phyloP scores from a whole-genome alignment of 2,888 invertebrate species.

The Rhabditophanes sp. region DNA sequence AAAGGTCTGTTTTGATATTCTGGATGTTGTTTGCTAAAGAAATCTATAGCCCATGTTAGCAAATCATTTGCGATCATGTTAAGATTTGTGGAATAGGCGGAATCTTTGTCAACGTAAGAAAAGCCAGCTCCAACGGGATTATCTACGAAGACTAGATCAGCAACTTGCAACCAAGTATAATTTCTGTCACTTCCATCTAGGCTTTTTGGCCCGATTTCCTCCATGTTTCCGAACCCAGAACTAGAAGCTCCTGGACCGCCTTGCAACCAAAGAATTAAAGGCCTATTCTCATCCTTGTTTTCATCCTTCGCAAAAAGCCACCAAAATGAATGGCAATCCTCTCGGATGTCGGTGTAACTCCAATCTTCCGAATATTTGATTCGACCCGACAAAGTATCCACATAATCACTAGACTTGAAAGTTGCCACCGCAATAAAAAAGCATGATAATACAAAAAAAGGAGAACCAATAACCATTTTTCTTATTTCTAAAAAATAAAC shows the following conservation, averaged over 20 bases:
- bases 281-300: conserved; percentile 46
- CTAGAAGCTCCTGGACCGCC: conserved; percentile 70
- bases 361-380: conserved; percentile 51
- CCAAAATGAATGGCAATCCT: conserved; percentile 65
- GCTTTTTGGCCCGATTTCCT: conserved; percentile 58
- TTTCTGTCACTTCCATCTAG: conserved; percentile 5
- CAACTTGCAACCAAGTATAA: conserved; percentile 53
- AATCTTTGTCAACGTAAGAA: conserved; percentile 55
- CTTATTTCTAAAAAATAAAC: too few species aligned
- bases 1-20: conserved; percentile 60
- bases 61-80: conserved; percentile 53
- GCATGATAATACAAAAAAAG: too few species aligned
- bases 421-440: too few species aligned
- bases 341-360: conserved; percentile 59
- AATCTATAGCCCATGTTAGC: conserved; percentile 58
- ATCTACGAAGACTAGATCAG: conserved; percentile 68
- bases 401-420: conserved; percentile 1
- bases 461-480: too few species aligned
- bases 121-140: conserved; percentile 70
- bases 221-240: conserved; percentile 70
- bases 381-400: conserved; percentile 4
- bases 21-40: conserved; percentile 54
- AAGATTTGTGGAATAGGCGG: conserved; percentile 9
- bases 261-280: conserved; percentile 69
- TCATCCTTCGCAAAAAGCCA: conserved; percentile 63